Conservation (phyloP, 2,797 vertebrate species). For the Manis pentadactyla region DNA sequence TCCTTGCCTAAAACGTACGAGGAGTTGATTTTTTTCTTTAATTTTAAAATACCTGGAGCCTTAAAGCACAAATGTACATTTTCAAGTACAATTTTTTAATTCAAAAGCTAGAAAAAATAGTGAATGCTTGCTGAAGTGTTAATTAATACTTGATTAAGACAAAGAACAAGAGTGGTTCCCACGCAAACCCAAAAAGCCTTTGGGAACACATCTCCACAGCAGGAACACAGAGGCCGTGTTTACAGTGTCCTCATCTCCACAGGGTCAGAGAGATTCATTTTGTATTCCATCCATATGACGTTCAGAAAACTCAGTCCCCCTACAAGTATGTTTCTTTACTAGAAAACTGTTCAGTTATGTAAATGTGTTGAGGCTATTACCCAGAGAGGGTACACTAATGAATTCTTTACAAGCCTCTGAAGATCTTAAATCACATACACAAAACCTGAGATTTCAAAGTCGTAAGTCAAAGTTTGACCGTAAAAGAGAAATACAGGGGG, state of each 20-base stretch:
- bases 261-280: neutral
- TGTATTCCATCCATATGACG: neutral
- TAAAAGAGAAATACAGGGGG: constrained; percentile 12
- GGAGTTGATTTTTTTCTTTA: neutral
- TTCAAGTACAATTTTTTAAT: neutral
- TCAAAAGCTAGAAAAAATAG: neutral
- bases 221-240: neutral
- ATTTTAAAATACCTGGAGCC: neutral
- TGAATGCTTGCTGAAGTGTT: neutral
- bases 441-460: constrained; percentile 37
- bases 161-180: neutral
- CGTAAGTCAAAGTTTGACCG: constrained; percentile 25
- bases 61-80: neutral
- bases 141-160: neutral
- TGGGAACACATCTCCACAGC: neutral
- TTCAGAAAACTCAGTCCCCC: neutral
- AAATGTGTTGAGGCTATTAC: neutral
- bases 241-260: neutral
- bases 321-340: neutral
- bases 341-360: neutral
- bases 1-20: neutral
- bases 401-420: neutral
- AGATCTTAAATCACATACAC: constrained; percentile 35
- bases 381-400: neutral
- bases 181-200: neutral